phyloP scores from a whole-genome alignment of 2,797 vertebrate genomes.

The Discoglossus pictus region DNA sequence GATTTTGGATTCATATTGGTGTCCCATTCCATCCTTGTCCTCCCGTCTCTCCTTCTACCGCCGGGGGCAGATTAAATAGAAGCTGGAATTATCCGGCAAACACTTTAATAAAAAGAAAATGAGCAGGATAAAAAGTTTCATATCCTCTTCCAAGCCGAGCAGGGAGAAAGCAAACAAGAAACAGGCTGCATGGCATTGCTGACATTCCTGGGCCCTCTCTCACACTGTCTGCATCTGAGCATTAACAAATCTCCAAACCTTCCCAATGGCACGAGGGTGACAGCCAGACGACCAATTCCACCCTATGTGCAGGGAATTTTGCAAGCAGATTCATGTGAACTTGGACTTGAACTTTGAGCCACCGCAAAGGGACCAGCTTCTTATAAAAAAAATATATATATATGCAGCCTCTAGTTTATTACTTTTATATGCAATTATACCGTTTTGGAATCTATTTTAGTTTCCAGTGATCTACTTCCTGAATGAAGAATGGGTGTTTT shows the following conservation, averaged over 20 bases:
- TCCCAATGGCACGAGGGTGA: slow-evolving; percentile 8
- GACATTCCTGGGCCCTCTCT: slow-evolving; percentile 38
- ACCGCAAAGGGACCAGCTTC: slow-evolving; percentile 10
- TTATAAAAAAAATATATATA: too few relatives aligned
- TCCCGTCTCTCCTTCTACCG: slow-evolving; percentile 20
- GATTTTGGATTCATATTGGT: slow-evolving; percentile 12
- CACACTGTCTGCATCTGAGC: slow-evolving; percentile 26
- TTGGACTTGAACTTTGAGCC: neutral
- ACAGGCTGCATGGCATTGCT: slow-evolving; percentile 47
- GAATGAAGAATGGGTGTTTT: too few relatives aligned
- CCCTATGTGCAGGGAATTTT: neutral
- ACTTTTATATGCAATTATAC: too few relatives aligned
- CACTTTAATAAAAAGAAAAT: slow-evolving; percentile 74
- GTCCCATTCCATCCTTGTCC: slow-evolving; percentile 36
- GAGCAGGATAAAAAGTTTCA: slow-evolving; percentile 70
- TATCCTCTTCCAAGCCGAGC: slow-evolving; percentile 65
- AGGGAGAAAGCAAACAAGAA: slow-evolving; percentile 51
- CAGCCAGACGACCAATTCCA: neutral
- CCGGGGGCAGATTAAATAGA: slow-evolving; percentile 39
- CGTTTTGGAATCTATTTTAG: too few relatives aligned
- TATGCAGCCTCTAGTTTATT: too few relatives aligned
- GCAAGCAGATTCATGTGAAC: slow-evolving; percentile 9
- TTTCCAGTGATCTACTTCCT: too few relatives aligned
- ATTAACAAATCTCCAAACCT: slow-evolving; percentile 1
- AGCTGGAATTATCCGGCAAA: slow-evolving; percentile 46